A percentile compares a stretch with the other conserved stretches of the same genome.
These are phyloP conservation scores for Meriones unguiculatus DNA, from an alignment of 2,113 vertebrate species.

Conservation along the genomic window DNA sequence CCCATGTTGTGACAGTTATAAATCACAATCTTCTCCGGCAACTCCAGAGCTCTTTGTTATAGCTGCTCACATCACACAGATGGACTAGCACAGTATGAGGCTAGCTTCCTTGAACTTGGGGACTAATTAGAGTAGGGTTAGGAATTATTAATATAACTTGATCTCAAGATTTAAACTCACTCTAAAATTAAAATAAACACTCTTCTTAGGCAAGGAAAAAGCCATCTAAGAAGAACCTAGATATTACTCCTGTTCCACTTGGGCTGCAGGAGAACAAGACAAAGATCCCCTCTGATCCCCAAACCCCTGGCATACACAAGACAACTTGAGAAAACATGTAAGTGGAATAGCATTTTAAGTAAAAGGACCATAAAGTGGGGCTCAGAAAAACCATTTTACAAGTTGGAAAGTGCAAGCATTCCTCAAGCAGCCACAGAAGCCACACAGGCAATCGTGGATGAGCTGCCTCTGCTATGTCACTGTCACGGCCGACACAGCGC, in stretches of 20 bases:
- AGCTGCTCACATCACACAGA: neutral
- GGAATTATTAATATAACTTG: slow-evolving; percentile 32
- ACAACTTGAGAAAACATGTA: neutral
- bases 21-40: neutral
- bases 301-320: neutral
- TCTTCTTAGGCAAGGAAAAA: neutral
- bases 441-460: neutral
- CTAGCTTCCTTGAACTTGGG: neutral
- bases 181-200: slow-evolving; percentile 44
- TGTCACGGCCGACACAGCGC: neutral
- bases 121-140: neutral
- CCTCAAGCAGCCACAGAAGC: neutral
- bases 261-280: neutral
- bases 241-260: neutral
- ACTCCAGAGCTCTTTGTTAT: neutral
- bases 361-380: neutral
- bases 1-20: neutral
- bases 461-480: neutral
- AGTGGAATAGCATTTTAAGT: slow-evolving; percentile 10
- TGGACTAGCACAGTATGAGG: neutral
- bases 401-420: neutral
- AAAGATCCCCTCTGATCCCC: neutral
- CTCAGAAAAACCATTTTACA: slow-evolving; percentile 24
- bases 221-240: neutral
- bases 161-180: slow-evolving; percentile 49